Evolutionary conservation across 2,113 vertebrate species (phyloP).

Genomic region (Hippocampus abdominalis): DNA sequence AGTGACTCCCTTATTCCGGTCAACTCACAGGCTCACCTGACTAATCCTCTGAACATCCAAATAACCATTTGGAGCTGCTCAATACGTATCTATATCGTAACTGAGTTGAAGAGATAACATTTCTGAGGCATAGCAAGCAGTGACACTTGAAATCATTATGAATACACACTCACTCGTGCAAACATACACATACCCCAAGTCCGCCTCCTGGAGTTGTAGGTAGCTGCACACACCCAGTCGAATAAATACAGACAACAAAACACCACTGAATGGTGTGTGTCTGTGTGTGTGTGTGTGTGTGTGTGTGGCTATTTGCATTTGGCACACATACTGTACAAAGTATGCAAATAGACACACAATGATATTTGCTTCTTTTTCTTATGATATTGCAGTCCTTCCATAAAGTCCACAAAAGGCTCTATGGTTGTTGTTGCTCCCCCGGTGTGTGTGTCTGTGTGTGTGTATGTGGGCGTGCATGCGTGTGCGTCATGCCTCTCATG

Average conservation of each 20-base stretch:
- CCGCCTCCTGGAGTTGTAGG: not conserved
- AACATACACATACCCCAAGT: not conserved
- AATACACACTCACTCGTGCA: not conserved
- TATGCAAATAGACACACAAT: constrained; percentile 76
- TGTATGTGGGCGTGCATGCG: constrained; percentile 25
- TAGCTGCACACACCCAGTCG: constrained; percentile 8
- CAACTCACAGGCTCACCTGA: not conserved
- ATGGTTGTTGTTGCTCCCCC: constrained; percentile 34
- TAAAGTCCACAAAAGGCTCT: constrained; percentile 60
- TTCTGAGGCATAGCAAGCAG: not conserved
- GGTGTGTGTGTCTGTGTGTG: constrained; percentile 16
- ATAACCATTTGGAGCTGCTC: not conserved
- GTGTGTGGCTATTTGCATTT: constrained; percentile 71
- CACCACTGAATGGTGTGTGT: constrained; percentile 2
- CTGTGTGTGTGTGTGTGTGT: not conserved
- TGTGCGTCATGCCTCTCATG: constrained; percentile 32
- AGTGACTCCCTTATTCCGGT: too few relatives aligned
- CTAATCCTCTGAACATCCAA: not conserved
- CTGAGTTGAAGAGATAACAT: too few relatives aligned
- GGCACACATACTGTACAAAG: constrained; percentile 71
- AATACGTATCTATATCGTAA: not conserved
- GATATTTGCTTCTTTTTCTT: constrained; percentile 68
- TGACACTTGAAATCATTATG: constrained; percentile 9
- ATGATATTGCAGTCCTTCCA: constrained; percentile 62
- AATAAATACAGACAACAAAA: constrained; percentile 12